These are phyloP conservation scores for Parapsyche elsis DNA, from an alignment of 1,140 invertebrate species.

Conservation along the genomic window DNA sequence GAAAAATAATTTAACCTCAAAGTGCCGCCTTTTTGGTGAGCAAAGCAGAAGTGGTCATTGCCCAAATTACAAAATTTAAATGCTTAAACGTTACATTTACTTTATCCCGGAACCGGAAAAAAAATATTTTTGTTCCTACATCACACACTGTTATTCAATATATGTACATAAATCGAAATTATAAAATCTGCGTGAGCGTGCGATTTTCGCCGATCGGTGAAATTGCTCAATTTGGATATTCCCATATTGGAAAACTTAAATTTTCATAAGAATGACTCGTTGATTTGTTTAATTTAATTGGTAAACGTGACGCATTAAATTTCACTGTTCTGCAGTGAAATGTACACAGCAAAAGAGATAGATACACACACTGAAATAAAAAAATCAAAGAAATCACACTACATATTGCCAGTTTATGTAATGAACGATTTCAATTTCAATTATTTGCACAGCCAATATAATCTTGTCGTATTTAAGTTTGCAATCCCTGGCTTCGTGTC, in stretches of 20 bases:
- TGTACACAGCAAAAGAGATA: background rate
- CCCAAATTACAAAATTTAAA: too few species aligned
- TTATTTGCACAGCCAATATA: too few species aligned
- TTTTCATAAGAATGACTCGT: background rate
- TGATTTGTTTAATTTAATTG: background rate
- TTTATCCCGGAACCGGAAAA: too few species aligned
- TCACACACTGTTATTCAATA: background rate
- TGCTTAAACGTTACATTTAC: too few species aligned
- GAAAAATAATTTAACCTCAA: background rate
- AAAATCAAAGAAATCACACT: background rate
- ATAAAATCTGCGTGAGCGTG: background rate
- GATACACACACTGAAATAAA: background rate
- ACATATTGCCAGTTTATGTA: background rate
- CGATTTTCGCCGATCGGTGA: conserved; percentile 4
- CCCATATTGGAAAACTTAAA: background rate
- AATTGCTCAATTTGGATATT: conserved; percentile 3
- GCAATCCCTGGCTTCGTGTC: background rate
- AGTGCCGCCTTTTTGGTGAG: background rate
- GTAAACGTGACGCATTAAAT: background rate
- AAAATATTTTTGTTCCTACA: too few species aligned
- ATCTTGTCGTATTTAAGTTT: background rate
- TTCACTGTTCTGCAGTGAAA: background rate
- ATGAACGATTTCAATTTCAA: background rate
- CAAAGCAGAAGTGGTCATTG: background rate
- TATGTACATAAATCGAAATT: too few species aligned